Conservation (phyloP, 2,888 invertebrate genomes). For the Amphiduros pacificus region DNA sequence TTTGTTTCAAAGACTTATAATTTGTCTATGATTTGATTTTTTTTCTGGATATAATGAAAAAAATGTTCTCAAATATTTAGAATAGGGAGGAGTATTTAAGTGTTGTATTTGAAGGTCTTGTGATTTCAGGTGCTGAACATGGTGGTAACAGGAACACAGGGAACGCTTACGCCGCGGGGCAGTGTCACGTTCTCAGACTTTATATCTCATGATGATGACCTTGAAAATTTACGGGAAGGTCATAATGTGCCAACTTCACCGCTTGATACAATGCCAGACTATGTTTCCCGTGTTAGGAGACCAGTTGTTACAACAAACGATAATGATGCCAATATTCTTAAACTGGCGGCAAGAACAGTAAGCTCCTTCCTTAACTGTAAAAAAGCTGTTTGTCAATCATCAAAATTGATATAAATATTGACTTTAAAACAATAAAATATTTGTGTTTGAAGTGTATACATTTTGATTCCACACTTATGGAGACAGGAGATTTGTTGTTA, state of each 20-base stretch:
- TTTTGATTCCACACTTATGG: too few species aligned
- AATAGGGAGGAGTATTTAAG: too few species aligned
- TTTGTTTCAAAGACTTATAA: too few species aligned
- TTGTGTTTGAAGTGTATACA: too few species aligned
- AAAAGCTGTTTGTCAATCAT: too few species aligned
- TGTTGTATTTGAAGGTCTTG: too few species aligned
- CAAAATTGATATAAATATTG: too few species aligned
- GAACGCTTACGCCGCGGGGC: slow-evolving; percentile 41
- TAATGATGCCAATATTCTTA: slow-evolving; percentile 43
- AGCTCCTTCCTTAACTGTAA: slow-evolving; percentile 23
- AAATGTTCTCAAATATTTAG: too few species aligned
- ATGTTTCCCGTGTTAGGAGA: slow-evolving; percentile 5
- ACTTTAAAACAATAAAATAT: too few species aligned
- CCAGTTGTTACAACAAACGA: background rate
- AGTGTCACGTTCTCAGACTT: slow-evolving; percentile 42
- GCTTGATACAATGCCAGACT: slow-evolving; percentile 3
- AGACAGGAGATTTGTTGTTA: background rate
- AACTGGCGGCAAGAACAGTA: slow-evolving; percentile 67
- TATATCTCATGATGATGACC: slow-evolving; percentile 36
- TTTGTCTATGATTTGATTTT: too few species aligned
- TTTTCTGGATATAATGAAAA: too few species aligned
- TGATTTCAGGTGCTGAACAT: slow-evolving; percentile 55
- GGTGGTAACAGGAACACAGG: slow-evolving; percentile 55
- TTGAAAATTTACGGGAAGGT: slow-evolving; percentile 37
- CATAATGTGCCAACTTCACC: slow-evolving; percentile 21